phyloP scores from a whole-genome alignment of 2,797 vertebrate species.

The Aeoliscus strigatus region DNA sequence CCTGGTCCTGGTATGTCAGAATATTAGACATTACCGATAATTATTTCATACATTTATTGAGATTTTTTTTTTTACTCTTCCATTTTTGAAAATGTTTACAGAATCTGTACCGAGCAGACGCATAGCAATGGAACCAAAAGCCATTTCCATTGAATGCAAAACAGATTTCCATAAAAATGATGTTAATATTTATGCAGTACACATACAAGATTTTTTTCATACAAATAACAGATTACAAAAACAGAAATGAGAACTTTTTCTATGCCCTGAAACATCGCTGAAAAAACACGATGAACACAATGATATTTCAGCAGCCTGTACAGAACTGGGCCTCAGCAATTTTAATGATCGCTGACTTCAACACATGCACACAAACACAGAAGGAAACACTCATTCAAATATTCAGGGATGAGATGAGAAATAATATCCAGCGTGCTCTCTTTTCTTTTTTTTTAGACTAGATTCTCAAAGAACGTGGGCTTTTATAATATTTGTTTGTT shows the following conservation, averaged over 20 bases:
- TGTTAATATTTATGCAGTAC: conserved; percentile 71
- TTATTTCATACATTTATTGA: conserved; percentile 74
- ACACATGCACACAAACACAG: conserved; percentile 26
- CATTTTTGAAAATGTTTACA: conserved; percentile 71
- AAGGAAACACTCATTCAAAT: conserved; percentile 39
- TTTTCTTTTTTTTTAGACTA: conserved; percentile 18
- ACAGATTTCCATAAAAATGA: conserved; percentile 72
- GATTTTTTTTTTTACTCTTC: conserved; percentile 62
- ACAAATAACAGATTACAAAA: conserved; percentile 79
- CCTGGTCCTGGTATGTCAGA: no score
- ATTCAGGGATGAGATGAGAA: conserved; percentile 43
- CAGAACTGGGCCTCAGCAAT: conserved; percentile 33
- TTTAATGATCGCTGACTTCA: conserved; percentile 32
- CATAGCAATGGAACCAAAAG: conserved; percentile 69
- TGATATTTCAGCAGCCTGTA: conserved; percentile 56
- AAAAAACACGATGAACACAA: conserved; percentile 52
- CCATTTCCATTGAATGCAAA: conserved; percentile 70
- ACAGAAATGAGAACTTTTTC: conserved; percentile 66
- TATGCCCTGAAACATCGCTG: conserved; percentile 60
- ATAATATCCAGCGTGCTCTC: conserved; percentile 65
- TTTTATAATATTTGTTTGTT: conserved; percentile 44
- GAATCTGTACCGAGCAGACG: conserved; percentile 70
- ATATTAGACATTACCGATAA: conserved; percentile 18
- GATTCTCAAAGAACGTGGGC: no score
- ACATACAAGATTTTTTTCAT: conserved; percentile 62